Percentiles rank a stretch among this genome's conserved stretches.
phyloP scores from a whole-genome alignment of 2,797 vertebrate species.

The Saxicola maurus region DNA sequence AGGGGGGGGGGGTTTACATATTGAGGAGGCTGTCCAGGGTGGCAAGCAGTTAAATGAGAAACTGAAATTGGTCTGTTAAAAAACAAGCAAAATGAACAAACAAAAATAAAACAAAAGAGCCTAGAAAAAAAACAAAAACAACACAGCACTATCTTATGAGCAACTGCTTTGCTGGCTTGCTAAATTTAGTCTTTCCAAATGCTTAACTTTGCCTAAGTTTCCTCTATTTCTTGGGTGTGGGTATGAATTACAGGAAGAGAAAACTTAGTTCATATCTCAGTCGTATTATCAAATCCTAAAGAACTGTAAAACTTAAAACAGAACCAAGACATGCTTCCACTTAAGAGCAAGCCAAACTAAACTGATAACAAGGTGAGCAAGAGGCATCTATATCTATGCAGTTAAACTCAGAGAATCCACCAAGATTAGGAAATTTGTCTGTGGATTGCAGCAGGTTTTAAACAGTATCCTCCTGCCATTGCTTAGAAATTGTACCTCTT shows the following conservation, averaged over 20 bases:
- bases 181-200: not conserved
- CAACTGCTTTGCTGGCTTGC: not conserved
- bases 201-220: not conserved
- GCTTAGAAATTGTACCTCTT: not conserved
- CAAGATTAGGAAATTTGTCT: not conserved
- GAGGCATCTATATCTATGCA: fast-evolving
- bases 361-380: not conserved
- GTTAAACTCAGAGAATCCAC: not conserved
- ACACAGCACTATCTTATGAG: not conserved
- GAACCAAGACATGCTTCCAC: not conserved
- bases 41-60: not conserved
- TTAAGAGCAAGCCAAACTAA: not conserved
- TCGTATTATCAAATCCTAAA: not conserved
- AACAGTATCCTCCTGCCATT: not conserved
- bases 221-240: not conserved
- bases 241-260: not conserved
- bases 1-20: fast-evolving
- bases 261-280: not conserved
- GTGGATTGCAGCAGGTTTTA: not conserved
- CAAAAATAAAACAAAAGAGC: not conserved
- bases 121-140: not conserved
- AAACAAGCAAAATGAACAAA: not conserved
- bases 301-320: not conserved
- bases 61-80: not conserved
- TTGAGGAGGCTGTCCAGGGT: not conserved